phyloP scores from a whole-genome alignment of 2,113 vertebrate species.

The Bufo gargarizans region DNA sequence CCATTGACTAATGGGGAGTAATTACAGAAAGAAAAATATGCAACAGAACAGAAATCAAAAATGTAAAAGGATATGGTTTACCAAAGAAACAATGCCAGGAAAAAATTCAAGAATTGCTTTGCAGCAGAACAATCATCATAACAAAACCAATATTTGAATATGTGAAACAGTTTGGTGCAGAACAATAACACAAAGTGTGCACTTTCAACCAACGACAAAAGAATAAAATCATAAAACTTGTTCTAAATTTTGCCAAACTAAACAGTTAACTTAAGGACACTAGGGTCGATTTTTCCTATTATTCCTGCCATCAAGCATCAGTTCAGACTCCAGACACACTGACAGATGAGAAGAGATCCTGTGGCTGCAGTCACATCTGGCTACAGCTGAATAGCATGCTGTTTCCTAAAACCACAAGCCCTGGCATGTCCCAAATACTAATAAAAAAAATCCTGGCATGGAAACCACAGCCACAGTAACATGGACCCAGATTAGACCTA shows the following conservation, averaged over 20 bases:
- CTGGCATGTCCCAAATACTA: constrained; percentile 16
- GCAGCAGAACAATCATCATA: too few relatives aligned
- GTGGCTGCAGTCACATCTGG: not conserved
- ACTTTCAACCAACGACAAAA: too few relatives aligned
- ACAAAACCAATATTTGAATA: too few relatives aligned
- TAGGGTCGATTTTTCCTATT: not conserved
- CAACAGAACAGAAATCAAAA: too few relatives aligned
- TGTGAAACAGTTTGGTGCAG: too few relatives aligned
- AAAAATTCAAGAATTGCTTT: too few relatives aligned
- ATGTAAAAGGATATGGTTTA: too few relatives aligned
- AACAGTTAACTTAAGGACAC: not conserved
- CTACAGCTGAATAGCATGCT: not conserved
- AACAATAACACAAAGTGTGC: too few relatives aligned
- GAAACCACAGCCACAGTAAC: not conserved
- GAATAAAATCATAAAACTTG: too few relatives aligned
- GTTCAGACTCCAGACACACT: not conserved
- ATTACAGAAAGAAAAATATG: too few relatives aligned
- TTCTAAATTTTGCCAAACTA: not conserved
- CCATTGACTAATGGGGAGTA: too few relatives aligned
- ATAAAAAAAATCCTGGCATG: not conserved
- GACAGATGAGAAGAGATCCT: not conserved
- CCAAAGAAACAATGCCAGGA: too few relatives aligned
- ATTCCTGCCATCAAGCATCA: not conserved
- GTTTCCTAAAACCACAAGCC: constrained; percentile 18
- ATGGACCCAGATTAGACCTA: not conserved